Percentiles rank a stretch among this genome's conserved stretches.
Evolutionary conservation across 23 tunicate genomes (phyloP).

Genomic region (Trididemnum clinides): DNA sequence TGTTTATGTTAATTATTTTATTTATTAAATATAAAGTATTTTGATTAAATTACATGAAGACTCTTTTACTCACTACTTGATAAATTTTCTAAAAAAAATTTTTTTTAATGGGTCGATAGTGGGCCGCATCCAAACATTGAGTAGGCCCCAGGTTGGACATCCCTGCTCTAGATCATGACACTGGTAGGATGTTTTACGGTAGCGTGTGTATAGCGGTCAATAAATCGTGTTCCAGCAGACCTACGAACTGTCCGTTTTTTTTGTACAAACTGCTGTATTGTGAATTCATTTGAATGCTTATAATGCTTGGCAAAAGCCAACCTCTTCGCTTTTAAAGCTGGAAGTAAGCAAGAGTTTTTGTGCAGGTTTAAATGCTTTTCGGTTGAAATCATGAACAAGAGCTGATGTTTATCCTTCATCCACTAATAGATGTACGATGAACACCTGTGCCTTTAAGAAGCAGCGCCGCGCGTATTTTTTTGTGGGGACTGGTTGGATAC

Average conservation of each 20-base stretch:
- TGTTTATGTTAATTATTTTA: too few relatives aligned
- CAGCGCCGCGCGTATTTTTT: neutral
- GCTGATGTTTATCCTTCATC: too few relatives aligned
- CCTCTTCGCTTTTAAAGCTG: neutral
- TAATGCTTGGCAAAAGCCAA: neutral
- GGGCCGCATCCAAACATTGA: too few relatives aligned
- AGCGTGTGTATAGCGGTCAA: constrained; percentile 8
- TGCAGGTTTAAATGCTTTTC: neutral
- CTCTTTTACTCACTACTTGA: too few relatives aligned
- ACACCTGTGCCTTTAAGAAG: neutral
- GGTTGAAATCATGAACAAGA: constrained; percentile 11
- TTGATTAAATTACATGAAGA: too few relatives aligned
- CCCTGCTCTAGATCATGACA: neutral
- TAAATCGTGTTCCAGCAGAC: neutral
- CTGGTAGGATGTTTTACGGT: constrained; percentile 5
- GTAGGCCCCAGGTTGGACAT: too few relatives aligned
- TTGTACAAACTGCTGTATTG: neutral
- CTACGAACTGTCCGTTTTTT: neutral
- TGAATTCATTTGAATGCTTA: neutral
- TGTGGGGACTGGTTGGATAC: neutral
- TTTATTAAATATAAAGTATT: too few relatives aligned
- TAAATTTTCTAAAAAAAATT: too few relatives aligned
- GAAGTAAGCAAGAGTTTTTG: neutral
- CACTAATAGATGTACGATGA: too few relatives aligned
- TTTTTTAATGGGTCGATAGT: too few relatives aligned